Evolutionary conservation across 2,113 vertebrate species (phyloP).

Genomic region (Cololabis saira): DNA sequence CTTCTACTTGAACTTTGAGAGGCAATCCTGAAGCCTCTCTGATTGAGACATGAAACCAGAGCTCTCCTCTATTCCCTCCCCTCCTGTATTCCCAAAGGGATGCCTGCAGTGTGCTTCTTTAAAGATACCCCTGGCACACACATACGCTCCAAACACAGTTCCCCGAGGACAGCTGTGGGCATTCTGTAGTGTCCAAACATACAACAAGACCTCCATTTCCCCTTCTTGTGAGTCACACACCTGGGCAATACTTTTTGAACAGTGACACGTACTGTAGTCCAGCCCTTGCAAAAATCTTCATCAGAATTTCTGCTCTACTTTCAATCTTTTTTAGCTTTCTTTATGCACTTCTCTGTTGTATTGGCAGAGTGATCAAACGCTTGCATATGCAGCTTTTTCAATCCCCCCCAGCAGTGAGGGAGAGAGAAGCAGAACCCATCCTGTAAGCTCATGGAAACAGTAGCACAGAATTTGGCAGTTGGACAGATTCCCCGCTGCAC

Average conservation of each 20-base stretch:
- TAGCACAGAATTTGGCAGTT: conserved; percentile 71
- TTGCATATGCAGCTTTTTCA: conserved; percentile 62
- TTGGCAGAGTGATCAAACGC: conserved; percentile 67
- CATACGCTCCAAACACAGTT: conserved; percentile 56
- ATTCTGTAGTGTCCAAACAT: conserved; percentile 48
- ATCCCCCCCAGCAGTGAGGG: conserved; percentile 43
- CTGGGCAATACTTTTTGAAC: conserved; percentile 23
- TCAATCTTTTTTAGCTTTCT: conserved; percentile 36
- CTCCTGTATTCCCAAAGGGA: conserved; percentile 62
- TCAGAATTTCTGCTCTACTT: conserved; percentile 12
- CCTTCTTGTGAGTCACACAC: conserved; percentile 12
- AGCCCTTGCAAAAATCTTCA: conserved; percentile 27
- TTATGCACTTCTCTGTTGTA: conserved; percentile 35
- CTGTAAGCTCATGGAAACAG: conserved; percentile 62
- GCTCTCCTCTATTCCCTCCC: conserved; percentile 49
- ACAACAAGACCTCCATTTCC: conserved; percentile 35
- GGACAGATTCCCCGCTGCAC: conserved; percentile 71
- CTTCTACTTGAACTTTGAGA: conserved; percentile 74
- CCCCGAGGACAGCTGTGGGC: conserved; percentile 60
- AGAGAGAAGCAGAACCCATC: conserved; percentile 52
- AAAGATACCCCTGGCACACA: conserved; percentile 70
- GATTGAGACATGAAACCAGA: conserved; percentile 75
- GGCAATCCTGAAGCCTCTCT: conserved; percentile 67
- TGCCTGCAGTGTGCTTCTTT: conserved; percentile 51
- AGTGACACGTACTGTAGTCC: conserved; percentile 8